A percentile compares a stretch with the other conserved stretches of the same genome.
These are phyloP conservation scores for Ophioninae sp. DNA, from an alignment of 2,888 invertebrate genomes.

Conservation along the genomic window DNA sequence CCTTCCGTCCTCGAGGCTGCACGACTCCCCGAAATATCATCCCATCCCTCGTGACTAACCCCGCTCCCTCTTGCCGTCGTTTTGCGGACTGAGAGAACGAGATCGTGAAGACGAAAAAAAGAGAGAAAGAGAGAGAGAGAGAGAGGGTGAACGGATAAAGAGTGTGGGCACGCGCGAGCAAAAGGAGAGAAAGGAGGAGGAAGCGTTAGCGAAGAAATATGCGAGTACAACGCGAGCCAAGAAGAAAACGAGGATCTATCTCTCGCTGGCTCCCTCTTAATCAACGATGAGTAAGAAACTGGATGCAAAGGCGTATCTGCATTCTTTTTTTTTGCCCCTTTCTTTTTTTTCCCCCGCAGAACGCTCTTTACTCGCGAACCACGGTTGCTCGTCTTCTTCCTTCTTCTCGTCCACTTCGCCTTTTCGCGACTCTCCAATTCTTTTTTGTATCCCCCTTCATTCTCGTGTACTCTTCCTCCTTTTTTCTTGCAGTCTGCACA, in stretches of 20 bases:
- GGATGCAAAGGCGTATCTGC: slow-evolving; percentile 44
- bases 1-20: slow-evolving; percentile 60
- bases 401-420: slow-evolving; percentile 5
- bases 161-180: slow-evolving; percentile 36
- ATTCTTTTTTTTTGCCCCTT: background rate
- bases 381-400: slow-evolving; percentile 3
- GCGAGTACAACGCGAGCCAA: slow-evolving; percentile 18
- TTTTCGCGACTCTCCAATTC: background rate
- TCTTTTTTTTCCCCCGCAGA: slow-evolving; percentile 6
- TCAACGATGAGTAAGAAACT: slow-evolving; percentile 49
- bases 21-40: slow-evolving; percentile 53
- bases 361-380: background rate
- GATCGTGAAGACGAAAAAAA: slow-evolving; percentile 18
- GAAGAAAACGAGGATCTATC: slow-evolving; percentile 29
- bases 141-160: background rate
- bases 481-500: slow-evolving; percentile 27
- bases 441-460: background rate
- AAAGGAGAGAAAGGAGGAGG: slow-evolving; percentile 12
- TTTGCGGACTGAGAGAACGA: slow-evolving; percentile 9
- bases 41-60: slow-evolving; percentile 11
- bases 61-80: background rate
- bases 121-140: background rate
- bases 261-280: slow-evolving; percentile 41
- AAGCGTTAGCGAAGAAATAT: slow-evolving; percentile 47
- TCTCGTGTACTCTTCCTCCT: slow-evolving; percentile 7